Evolutionary conservation across 2,797 vertebrate genomes (phyloP).

Genomic region (Myiotriccus ornatus): DNA sequence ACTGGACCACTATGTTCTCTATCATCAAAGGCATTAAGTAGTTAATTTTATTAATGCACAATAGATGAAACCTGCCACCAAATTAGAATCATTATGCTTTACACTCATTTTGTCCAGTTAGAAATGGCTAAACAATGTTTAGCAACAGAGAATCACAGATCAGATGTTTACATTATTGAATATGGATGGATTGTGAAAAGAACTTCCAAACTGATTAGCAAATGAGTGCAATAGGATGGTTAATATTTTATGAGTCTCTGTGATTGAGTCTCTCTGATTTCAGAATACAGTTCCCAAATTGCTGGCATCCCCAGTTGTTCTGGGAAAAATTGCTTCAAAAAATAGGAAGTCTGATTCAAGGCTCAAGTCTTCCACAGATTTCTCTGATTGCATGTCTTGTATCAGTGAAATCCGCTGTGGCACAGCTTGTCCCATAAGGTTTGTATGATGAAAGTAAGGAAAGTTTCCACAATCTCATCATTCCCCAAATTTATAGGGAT

Average conservation of each 20-base stretch:
- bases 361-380: background rate
- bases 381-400: background rate
- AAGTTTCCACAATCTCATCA: conserved; percentile 38
- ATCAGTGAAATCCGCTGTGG: conserved; percentile 25
- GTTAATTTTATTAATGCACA: background rate
- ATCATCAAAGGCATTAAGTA: background rate
- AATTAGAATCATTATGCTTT: background rate
- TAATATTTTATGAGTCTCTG: background rate
- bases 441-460: conserved; percentile 35
- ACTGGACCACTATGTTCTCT: background rate
- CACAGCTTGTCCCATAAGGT: conserved; percentile 6
- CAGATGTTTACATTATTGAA: background rate
- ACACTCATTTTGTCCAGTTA: background rate
- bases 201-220: background rate
- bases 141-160: background rate
- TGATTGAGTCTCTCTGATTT: background rate
- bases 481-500: conserved; percentile 58
- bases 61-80: background rate
- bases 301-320: background rate
- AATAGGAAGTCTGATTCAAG: background rate
- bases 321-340: background rate
- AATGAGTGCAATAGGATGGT: background rate
- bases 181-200: background rate
- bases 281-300: background rate
- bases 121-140: background rate